Base-by-base conservation (phyloP, 2,113 vertebrate species). In the Ictidomys tridecemlineatus region DNA sequence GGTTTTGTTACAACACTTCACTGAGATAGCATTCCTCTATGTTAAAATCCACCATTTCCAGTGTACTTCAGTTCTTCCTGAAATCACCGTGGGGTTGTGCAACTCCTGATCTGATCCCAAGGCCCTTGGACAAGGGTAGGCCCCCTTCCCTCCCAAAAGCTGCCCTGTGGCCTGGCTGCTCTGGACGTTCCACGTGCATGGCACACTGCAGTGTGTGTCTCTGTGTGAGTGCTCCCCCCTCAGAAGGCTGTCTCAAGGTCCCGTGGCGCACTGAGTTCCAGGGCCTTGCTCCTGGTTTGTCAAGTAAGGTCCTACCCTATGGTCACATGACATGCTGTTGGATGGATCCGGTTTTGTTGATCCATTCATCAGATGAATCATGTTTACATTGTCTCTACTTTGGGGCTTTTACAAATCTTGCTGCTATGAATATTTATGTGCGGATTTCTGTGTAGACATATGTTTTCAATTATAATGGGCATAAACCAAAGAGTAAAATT, bases 381-480 rank as follows among this genome's bases (percentile, higher is more conserved):
- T 45, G 73, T 72, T 53, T 89, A 45, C 14, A 3, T 72, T 92
- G 42, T 92, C 92, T 78, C 37, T 1, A 53, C 53, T 94, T 94
- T 82, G 88, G 45, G n/a, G n/a, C 37, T 82, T 42, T 70, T 72
- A 63, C 51, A 8, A 78, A 72, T 86, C 67, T 84, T 84, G 24
- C 32, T 92, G 70, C 61, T 77, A 39, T 53, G n/a, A 77, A 83
- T 96, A 94, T 80, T 89, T 73, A 42, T 39, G 70, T 70, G 70
- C 30, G 89, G 20, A 34, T 77, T 85, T 91, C 45, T 86, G 45
- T 89, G 53, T 48, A 74, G 51, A 86, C 4, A 37, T 72, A 80
- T 89, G 74, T 94, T 97, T 94, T 93, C n/a, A 91, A 26, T 92
- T 45, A 85, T 63, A n/a, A 70, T 70, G 32, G 74, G 6, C 10